A percentile compares a stretch with the other conserved stretches of the same genome.
Evolutionary conservation across 1,140 invertebrate species (phyloP).

Genomic region (Penaeus vannamei): DNA sequence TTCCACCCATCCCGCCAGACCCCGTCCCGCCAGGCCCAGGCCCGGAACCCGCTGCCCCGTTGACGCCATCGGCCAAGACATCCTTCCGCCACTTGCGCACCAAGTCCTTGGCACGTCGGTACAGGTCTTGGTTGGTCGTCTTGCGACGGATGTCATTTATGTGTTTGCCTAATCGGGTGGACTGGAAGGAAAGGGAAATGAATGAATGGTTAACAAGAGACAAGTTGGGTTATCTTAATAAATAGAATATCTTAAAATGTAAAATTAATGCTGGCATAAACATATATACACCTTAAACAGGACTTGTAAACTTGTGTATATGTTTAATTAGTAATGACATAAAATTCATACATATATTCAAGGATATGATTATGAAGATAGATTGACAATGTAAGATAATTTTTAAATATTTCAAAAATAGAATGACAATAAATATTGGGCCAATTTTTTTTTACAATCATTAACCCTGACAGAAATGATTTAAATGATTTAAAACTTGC

Average conservation of each 20-base stretch:
- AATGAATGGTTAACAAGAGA: not conserved
- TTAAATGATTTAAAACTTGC: no score
- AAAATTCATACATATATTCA: not conserved
- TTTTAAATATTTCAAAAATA: no score
- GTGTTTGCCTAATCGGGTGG: conserved; percentile 91
- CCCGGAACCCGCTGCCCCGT: conserved; percentile 67
- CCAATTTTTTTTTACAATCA: no score
- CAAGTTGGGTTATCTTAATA: not conserved
- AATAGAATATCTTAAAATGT: not conserved
- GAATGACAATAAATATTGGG: no score
- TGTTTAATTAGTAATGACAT: not conserved
- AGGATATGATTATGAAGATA: not conserved
- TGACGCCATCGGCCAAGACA: conserved; percentile 76
- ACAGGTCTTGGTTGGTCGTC: conserved; percentile 83
- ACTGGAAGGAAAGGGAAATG: conserved; percentile 73
- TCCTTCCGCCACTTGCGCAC: conserved; percentile 90
- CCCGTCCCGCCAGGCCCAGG: conserved; percentile 64
- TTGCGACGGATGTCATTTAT: conserved; percentile 92
- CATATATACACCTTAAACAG: no score
- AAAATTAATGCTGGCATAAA: no score
- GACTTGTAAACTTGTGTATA: not conserved
- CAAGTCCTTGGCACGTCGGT: conserved; percentile 89
- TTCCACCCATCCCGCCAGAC: conserved; percentile 50
- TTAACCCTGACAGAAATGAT: no score
- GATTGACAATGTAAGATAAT: not conserved